Percentiles rank a stretch among this genome's conserved stretches.
Evolutionary conservation across 2,797 vertebrate species (phyloP).

Genomic region (Paguma larvata): DNA sequence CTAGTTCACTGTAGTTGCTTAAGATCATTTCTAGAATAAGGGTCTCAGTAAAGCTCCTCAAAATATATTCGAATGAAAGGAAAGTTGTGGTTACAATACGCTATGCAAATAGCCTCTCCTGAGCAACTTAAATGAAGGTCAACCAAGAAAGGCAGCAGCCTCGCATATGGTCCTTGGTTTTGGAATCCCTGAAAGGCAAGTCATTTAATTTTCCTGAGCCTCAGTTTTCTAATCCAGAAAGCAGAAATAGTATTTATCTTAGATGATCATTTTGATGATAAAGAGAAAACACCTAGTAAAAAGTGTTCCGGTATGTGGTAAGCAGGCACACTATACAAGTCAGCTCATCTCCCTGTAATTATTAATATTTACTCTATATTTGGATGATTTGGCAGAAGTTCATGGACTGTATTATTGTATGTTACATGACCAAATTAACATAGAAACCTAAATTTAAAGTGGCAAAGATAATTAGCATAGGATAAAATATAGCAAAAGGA

Average conservation of each 20-base stretch:
- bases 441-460: background rate
- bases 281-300: background rate
- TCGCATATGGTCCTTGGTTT: background rate
- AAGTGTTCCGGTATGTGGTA: background rate
- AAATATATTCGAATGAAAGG: background rate
- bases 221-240: background rate
- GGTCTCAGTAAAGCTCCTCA: background rate
- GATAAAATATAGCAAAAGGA: background rate
- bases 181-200: background rate
- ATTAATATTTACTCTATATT: background rate
- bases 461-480: background rate
- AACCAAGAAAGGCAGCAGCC: background rate
- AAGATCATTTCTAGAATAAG: background rate
- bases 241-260: background rate
- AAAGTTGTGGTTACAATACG: background rate
- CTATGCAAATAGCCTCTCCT: background rate
- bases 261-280: background rate
- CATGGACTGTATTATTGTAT: background rate
- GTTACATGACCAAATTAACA: background rate
- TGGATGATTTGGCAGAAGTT: background rate
- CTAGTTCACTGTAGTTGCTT: slow-evolving; percentile 4
- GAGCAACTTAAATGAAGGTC: background rate
- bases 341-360: background rate
- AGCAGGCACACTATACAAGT: background rate
- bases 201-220: background rate